Base-by-base conservation (phyloP, 2,113 vertebrate species). In the Origma solitaria region DNA sequence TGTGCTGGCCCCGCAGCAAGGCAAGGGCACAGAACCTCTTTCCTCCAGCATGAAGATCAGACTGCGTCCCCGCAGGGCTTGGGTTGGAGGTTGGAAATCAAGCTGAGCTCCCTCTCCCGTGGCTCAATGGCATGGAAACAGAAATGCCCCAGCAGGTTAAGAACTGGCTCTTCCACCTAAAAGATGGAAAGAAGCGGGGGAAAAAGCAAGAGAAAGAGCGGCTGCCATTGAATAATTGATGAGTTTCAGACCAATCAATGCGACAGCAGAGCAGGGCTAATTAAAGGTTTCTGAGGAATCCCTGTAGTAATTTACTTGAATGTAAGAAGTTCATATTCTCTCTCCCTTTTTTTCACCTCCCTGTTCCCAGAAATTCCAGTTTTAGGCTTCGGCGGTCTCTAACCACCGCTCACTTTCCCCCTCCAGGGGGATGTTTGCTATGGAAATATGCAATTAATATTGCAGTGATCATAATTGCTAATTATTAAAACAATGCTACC, bases 391-490 rank as follows among this genome's bases (percentile, higher is more conserved):
- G 96, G 89, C 97, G 71, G 98, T 98, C 98, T 98, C 98, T 97
- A 98, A 98, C 97, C 98, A 97, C 97, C 94, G 96, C 96, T 98
- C 92, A 95, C 97, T 97, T 95, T 85, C 77, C 92, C 96, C 98
- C 98, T 99, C 98, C 98, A 97, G 98, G 98, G 98, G 98, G 97
- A 98, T 97, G 96, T 97, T 98, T 97, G 97, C 97, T 97, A 98
- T 98, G 98, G 98, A 99, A 99, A 99, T 99, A 99, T 98, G 99
- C 99, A 99, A 99, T 99, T 99, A 99, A 99, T 99, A 99, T 98
- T 98, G 98, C 98, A 97, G 98, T 98, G 95, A 99, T 98, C 98
- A 94, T 99, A 99, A 98, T 99, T 99, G 99, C 99, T 99, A 99
- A 99, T 99, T 99, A 99, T 99, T 99, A 99, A 99, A 99, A 97